Base-by-base conservation (phyloP, 2,113 vertebrate genomes). In the Centropristis striata region DNA sequence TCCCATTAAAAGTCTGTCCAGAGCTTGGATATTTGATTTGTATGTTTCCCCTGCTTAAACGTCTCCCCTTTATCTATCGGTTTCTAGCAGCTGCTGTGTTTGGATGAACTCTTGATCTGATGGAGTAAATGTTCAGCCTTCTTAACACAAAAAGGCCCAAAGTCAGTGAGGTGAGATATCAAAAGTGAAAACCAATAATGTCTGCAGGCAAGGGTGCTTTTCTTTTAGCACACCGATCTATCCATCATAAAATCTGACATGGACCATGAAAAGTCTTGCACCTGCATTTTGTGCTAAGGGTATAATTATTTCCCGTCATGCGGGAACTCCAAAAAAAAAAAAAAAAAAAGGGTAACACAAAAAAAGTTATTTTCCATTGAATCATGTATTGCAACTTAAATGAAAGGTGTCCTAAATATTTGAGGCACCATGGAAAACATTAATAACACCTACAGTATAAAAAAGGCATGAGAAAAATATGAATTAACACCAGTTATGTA, bases 401-500 rank as follows among this genome's bases (percentile, higher is more conserved):
- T 18, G 2, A 23, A 67, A 55, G 2, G 23, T 15, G 25, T n/a
- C 3, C 20, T 28, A 9, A 50, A 72, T 47, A 76, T 82, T 41
- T 41, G 32, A 47, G 21, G 14, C 8, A 41, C 25, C 18, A 32
- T 23, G 49, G 14, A 32, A 42, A 68, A 53, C 25, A 57, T 27
- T 4, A 15, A 36, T 11, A 42, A 58, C 51, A 64, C 70, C 18
- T 1, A 14, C 12, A 66, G 60, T 77, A 20, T 2, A 55, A 32
- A 83, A 65, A 65, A 44, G 1, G 32, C 14, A 37, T 10, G 10
- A 47, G 8, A 70, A 65, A 58, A 58, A 37, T 28, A 32, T 46
- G 44, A 58, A 68, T 77, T 81, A 84, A 83, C 88, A 88, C 75
- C 16, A 23, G 65, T 90, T 89, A 90, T 68, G 28, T 71, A 93